Evolutionary conservation across 37 sponge, comb jelly and placozoan genomes (phyloP), one percentile per base, ranked within the genome.

Genomic region (Beroe forskalii): DNA sequence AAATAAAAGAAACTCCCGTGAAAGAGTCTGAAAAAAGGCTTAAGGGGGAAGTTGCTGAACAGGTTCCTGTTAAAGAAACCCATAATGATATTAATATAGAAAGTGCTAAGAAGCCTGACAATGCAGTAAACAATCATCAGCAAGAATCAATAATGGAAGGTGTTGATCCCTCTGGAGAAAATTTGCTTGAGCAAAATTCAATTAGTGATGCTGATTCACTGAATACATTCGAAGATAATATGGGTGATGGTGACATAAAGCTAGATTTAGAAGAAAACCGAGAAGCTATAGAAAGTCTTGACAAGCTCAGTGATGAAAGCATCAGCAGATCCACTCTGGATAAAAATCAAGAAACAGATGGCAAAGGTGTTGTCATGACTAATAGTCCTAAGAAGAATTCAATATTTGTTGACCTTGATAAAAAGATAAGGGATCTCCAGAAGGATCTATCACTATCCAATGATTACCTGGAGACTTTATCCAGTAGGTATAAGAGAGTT

Each of bases 371-470:
- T 4, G 48, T 80, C 23, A 80, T 80, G 86, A 80, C 86, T 12
- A 80, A 80, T 25, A 80, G 86, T n/a, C 86, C 86, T 0, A 80
- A 80, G 86, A 80, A 80, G 31, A 80, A 80, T 55, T 80, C 86
- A 9, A 80, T 80, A 41, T 80, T 80, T 25, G 60, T 80, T 6
- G 86, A 80, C 8, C 60, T 80, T 0, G 86, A 80, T 41, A 80
- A 80, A 42, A 41, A 44, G 86, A 80, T 80, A 40, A 80, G 33
- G 22, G 86, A 80, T 23, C 33, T 80, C 8, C 38, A 80, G 41
- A 41, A 44, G 55, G 33, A 80, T 30, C 40, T 80, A 41, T 44
- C 60, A 6, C 60, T 80, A 9, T 80, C 86, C n/a, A 80, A 80
- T 24, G 86, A 80, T 80, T 80, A 80, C 41, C 86, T 80, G 22